phyloP scores from a whole-genome alignment of 64 coral and sea anemone species.

The Hydrozoanthus tunicans region DNA sequence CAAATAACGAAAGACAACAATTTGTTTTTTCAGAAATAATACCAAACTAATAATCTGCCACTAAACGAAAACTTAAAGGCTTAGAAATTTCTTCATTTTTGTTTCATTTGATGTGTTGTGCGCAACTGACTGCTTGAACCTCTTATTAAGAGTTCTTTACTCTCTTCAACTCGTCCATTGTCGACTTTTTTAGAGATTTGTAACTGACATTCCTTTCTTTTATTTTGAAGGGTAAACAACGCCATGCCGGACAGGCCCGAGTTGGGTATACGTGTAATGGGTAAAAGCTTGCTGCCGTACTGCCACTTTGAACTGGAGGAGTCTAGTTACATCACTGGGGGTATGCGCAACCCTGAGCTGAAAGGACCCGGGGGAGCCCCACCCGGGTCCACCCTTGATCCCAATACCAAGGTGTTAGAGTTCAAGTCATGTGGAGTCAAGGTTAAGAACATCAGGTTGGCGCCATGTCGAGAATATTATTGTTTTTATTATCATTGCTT shows the following conservation, averaged over 20 bases:
- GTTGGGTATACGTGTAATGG: conserved; percentile 57
- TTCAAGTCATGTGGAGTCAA: conserved; percentile 99
- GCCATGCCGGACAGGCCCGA: conserved; percentile 59
- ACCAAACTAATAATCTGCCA: too few species aligned
- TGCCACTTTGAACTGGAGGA: conserved; percentile 97
- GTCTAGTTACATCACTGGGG: conserved; percentile 91
- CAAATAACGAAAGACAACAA: too few species aligned
- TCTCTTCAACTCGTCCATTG: background rate
- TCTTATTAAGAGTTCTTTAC: background rate
- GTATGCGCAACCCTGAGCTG: conserved; percentile 90
- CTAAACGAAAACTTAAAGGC: too few species aligned
- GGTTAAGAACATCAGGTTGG: conserved; percentile 88
- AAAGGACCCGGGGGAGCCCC: conserved; percentile 89
- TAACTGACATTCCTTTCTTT: background rate
- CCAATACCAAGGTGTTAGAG: conserved; percentile 91
- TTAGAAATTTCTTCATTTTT: too few species aligned
- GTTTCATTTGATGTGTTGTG: too few species aligned
- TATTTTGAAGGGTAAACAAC: conserved; percentile 72
- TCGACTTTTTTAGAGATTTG: background rate
- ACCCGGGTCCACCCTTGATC: conserved; percentile 90
- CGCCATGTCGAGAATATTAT: too few species aligned
- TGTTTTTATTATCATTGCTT: too few species aligned
- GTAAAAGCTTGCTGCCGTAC: conserved; percentile 84
- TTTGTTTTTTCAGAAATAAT: too few species aligned
- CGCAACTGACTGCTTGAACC: too few species aligned